Base-by-base conservation (phyloP, 2,797 vertebrate species). In the Columba guinea region DNA sequence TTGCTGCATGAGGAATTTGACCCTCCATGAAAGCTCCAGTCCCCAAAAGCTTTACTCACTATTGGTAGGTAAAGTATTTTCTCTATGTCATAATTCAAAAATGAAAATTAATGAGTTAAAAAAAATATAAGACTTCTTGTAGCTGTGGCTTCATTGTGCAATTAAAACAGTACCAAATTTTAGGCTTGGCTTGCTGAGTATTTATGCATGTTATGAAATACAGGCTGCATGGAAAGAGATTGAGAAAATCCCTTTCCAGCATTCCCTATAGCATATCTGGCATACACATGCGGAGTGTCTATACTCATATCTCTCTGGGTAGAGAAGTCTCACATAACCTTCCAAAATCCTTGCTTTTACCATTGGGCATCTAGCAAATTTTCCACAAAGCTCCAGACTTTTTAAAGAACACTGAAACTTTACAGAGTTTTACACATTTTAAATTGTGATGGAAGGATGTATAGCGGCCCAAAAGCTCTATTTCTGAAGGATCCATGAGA, bases 321-420 rank as follows among this genome's bases (percentile, higher is more conserved):
- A 78, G 74, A 93, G 11, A 88, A 73, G 17, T 74, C 51, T 78
- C 59, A 75, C 23, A 8, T 0, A 1, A 52, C 67, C 44, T 95
- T 87, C 48, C 59, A 75, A 84, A 89, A 86, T 62, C 63, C 69
- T 91, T 76, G 41, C n/a, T 84, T 95, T 91, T 90, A 78, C 37
- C 32, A 63, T 3, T 62, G n/a, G n/a, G 28, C 14, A 58, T 71
- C 32, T 64, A 53, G 46, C 8, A 84, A 62, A 22, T 81, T 90
- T 65, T 79, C 59, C 67, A 86, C 32, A 86, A 84, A 90, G 20
- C 35, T 81, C 32, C 37, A 69, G 63, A 75, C 13, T 44, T 81
- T 76, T 68, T 63, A 84, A 73, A 28, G 58, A 80, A 48, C n/a
- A 44, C 32, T 62, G 56, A 74, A 74, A 63, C 35, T 64, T 84